phyloP scores from a whole-genome alignment of 2,888 invertebrate species.

The Pilophorus perplexus region DNA sequence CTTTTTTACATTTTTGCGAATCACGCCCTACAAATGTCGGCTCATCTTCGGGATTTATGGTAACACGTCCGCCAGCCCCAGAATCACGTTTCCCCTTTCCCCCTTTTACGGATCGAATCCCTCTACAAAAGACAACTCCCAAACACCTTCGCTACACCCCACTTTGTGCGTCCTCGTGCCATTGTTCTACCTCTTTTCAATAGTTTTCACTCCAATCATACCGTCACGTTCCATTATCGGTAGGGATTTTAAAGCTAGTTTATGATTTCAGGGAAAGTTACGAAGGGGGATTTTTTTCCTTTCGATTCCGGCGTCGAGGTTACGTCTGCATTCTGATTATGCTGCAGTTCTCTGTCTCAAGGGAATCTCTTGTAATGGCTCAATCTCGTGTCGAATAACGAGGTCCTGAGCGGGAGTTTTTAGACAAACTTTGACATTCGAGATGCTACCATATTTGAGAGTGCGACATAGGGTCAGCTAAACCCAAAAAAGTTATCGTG shows the following conservation, averaged over 20 bases:
- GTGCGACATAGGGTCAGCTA: too few relatives aligned
- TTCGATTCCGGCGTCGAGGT: too few relatives aligned
- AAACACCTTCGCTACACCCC: conserved; percentile 13
- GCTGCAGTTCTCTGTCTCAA: neutral
- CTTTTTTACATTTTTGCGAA: too few relatives aligned
- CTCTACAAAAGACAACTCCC: neutral
- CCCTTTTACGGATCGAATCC: conserved; percentile 6
- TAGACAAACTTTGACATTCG: too few relatives aligned
- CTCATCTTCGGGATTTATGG: too few relatives aligned
- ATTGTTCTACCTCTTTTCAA: conserved; percentile 20
- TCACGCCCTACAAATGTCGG: too few relatives aligned
- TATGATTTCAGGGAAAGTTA: conserved; percentile 4
- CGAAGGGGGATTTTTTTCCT: neutral
- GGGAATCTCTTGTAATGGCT: too few relatives aligned
- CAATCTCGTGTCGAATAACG: too few relatives aligned
- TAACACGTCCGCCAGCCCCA: neutral
- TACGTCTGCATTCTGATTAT: too few relatives aligned
- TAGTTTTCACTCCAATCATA: conserved; percentile 22
- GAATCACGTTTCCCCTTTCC: conserved; percentile 7
- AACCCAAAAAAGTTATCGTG: too few relatives aligned
- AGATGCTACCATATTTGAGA: too few relatives aligned
- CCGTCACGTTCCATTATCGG: conserved; percentile 21
- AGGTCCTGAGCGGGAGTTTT: too few relatives aligned
- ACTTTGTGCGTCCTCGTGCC: neutral
- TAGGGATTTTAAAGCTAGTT: conserved; percentile 5